A percentile compares a stretch with the other conserved stretches of the same genome.
Evolutionary conservation across 2,888 invertebrate species (phyloP).

Genomic region (Drosophila leonis): DNA sequence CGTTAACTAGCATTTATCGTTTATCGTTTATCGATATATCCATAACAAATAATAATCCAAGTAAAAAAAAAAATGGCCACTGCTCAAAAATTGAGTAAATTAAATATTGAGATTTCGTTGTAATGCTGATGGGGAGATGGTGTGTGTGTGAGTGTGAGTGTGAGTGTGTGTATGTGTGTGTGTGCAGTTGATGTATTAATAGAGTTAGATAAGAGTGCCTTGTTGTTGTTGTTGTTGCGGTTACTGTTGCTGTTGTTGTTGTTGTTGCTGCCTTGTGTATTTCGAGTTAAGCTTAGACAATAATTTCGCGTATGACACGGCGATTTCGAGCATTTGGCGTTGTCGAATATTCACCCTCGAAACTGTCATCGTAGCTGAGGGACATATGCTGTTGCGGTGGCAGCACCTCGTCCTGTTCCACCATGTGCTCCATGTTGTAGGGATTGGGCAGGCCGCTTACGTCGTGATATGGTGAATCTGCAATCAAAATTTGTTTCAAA

Average conservation of each 20-base stretch:
- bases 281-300: slow-evolving; percentile 87
- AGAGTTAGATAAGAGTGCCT: slow-evolving; percentile 38
- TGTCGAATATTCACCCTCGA: slow-evolving; percentile 97
- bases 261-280: slow-evolving; percentile 10
- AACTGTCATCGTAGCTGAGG: slow-evolving; percentile 95
- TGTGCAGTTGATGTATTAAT: slow-evolving; percentile 13
- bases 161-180: slow-evolving; percentile 12
- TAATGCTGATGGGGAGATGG: slow-evolving; percentile 21
- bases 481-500: slow-evolving; percentile 58
- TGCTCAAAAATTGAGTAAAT: slow-evolving; percentile 64
- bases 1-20: slow-evolving; percentile 53
- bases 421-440: slow-evolving; percentile 93
- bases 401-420: slow-evolving; percentile 90
- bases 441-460: slow-evolving; percentile 96
- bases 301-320: slow-evolving; percentile 97
- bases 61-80: slow-evolving; percentile 69
- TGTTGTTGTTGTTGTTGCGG: slow-evolving; percentile 19
- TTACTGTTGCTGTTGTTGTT: slow-evolving; percentile 27
- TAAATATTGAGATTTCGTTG: slow-evolving; percentile 60
- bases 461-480: slow-evolving; percentile 96
- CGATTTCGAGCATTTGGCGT: slow-evolving; percentile 97
- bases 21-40: slow-evolving; percentile 35
- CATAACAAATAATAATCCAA: slow-evolving; percentile 52
- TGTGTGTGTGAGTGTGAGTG: slow-evolving; percentile 17
- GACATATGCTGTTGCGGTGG: slow-evolving; percentile 93